These are phyloP conservation scores for Rallus limicola DNA, from an alignment of 2,113 vertebrate genomes.

Conservation along the genomic window DNA sequence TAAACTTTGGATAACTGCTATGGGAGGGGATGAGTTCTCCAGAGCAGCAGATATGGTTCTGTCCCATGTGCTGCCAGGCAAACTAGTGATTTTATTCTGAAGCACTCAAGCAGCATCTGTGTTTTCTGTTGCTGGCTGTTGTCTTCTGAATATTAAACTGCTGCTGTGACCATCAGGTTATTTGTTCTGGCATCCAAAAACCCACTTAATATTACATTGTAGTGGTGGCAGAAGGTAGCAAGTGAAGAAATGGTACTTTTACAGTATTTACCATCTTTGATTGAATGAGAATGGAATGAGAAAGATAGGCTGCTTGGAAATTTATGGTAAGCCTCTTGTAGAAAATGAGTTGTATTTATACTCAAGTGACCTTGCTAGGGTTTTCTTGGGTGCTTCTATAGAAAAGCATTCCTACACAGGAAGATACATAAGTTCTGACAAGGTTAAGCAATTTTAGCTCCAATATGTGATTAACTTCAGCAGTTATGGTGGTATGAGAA, in stretches of 20 bases:
- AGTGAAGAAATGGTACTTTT: neutral
- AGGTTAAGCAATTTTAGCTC: neutral
- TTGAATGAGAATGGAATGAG: neutral
- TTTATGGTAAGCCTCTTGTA: neutral
- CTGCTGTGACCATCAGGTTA: neutral
- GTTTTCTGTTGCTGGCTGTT: neutral
- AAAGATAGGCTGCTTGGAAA: neutral
- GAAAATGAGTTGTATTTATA: neutral
- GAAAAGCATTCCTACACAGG: neutral
- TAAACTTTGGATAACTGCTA: neutral
- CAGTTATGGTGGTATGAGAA: too few relatives aligned
- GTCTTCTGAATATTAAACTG: neutral
- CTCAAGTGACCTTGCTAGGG: neutral
- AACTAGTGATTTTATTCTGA: neutral
- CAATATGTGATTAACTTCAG: neutral
- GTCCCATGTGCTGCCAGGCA: neutral
- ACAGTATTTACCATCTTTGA: neutral
- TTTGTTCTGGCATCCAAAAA: neutral
- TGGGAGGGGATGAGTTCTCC: neutral
- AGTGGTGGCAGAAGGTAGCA: neutral
- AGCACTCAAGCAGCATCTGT: neutral
- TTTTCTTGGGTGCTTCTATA: neutral
- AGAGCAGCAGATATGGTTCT: neutral
- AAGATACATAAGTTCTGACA: neutral
- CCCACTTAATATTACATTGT: accelerated